Percentiles rank a stretch among this genome's conserved stretches.
phyloP scores from a whole-genome alignment of 2,888 invertebrate species.

The Diplazon laetatorius region DNA sequence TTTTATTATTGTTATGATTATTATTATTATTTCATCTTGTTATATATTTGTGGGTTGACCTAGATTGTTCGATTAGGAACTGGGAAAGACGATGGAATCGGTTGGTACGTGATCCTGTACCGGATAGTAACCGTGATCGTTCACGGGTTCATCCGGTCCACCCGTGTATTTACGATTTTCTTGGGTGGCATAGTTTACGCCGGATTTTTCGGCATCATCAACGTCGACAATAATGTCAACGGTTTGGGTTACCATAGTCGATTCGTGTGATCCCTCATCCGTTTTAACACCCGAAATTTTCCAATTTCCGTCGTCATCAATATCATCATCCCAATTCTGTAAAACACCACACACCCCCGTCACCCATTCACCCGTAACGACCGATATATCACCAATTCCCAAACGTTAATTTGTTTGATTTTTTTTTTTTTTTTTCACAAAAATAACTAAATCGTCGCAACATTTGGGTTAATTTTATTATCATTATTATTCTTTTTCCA shows the following conservation, averaged over 20 bases:
- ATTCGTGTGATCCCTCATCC: slow-evolving; percentile 44
- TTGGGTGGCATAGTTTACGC: slow-evolving; percentile 25
- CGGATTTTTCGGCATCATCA: slow-evolving; percentile 22
- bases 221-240: slow-evolving; percentile 42
- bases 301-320: slow-evolving; percentile 56
- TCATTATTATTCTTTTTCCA: no score
- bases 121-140: slow-evolving; percentile 66
- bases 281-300: slow-evolving; percentile 52
- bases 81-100: slow-evolving; percentile 74
- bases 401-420: no score
- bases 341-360: slow-evolving; percentile 64
- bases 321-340: slow-evolving; percentile 66
- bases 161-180: slow-evolving; percentile 43
- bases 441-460: no score
- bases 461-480: no score
- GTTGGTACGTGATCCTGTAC: slow-evolving; percentile 68
- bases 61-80: no score
- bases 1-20: no score
- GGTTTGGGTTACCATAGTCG: slow-evolving; percentile 51
- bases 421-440: no score
- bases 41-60: no score
- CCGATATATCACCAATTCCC: not conserved
- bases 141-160: slow-evolving; percentile 52
- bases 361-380: slow-evolving; percentile 43
- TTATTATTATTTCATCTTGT: no score